Evolutionary conservation across 1,140 invertebrate genomes (phyloP).

Genomic region (Nomia melanderi): DNA sequence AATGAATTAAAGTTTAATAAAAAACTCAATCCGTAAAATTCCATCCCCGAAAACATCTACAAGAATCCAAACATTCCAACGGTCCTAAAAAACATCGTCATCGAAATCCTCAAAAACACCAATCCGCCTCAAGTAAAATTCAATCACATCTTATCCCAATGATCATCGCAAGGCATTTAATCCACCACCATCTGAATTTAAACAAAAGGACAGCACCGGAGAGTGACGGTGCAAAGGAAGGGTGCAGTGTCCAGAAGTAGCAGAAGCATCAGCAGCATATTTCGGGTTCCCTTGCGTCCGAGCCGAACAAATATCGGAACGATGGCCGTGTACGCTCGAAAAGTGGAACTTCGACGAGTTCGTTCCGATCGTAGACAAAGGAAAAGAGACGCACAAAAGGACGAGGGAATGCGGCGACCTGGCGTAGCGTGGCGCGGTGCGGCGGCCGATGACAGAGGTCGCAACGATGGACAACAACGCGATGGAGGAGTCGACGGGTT

Average conservation of each 20-base stretch:
- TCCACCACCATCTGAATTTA: neutral
- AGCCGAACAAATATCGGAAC: slow-evolving; percentile 40
- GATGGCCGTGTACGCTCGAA: neutral
- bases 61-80: too few relatives aligned
- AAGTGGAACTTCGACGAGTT: slow-evolving; percentile 44
- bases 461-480: slow-evolving; percentile 9
- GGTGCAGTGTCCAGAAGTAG: neutral
- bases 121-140: too few relatives aligned
- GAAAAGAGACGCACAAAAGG: slow-evolving; percentile 48
- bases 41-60: too few relatives aligned
- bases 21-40: too few relatives aligned
- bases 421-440: too few relatives aligned
- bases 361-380: slow-evolving; percentile 54
- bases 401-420: neutral
- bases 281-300: slow-evolving; percentile 18
- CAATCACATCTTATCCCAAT: neutral
- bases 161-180: neutral
- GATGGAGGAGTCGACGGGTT: slow-evolving; percentile 4
- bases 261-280: slow-evolving; percentile 37
- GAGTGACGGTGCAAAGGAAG: slow-evolving; percentile 4
- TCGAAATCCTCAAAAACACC: too few relatives aligned
- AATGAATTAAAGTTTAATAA: too few relatives aligned
- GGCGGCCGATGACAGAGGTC: slow-evolving; percentile 34
- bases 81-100: too few relatives aligned
- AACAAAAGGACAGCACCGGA: slow-evolving; percentile 18